Evolutionary conservation across 1,140 invertebrate species (phyloP), one percentile per base, ranked within the genome.

Genomic region (Drosophila orena): DNA sequence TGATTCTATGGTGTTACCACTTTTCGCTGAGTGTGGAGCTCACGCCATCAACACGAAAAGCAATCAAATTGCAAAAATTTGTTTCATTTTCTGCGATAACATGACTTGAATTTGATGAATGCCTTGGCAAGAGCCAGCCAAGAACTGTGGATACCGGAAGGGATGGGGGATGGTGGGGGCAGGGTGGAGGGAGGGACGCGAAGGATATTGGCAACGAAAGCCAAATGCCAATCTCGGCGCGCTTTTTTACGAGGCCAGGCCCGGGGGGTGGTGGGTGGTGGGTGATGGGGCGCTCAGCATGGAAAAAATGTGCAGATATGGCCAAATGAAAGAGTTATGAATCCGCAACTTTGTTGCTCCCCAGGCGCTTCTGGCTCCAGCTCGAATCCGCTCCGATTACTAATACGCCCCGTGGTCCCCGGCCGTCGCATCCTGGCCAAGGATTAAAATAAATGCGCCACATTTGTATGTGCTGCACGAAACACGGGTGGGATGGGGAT

Each of bases 41-140:
- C 78, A 77, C 75, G 69, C 74, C 79, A 88, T 80, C 84, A 73
- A 84, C 79, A 90, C 84, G 84, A 88, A 88, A 89, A 88, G 84
- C 84, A 88, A 88, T 88, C 84, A 88, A 88, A 88, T 88, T 89
- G 84, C 84, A 88, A 88, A 88, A 88, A 89, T 88, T 88, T 89
- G 85, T 88, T 88, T 89, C 85, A 89, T 88, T 88, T 89, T 89
- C 84, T 89, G 77, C 84, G 84, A 88, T 88, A 88, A 90, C 84
- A 88, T 88, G 84, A 88, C 84, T 90, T 84, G 84, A 88, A 88
- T 88, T 88, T 88, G 84, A 88, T 88, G 84, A 88, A 88, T 88
- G 84, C 84, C 79, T 83, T 88, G 84, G 83, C 84, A 88, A 77
- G 59, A 59, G 42, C 65, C 46, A 71, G 56, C 62, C 65, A 50